Conservation (phyloP, 2,797 vertebrate genomes). For the Eulemur mongoz region DNA sequence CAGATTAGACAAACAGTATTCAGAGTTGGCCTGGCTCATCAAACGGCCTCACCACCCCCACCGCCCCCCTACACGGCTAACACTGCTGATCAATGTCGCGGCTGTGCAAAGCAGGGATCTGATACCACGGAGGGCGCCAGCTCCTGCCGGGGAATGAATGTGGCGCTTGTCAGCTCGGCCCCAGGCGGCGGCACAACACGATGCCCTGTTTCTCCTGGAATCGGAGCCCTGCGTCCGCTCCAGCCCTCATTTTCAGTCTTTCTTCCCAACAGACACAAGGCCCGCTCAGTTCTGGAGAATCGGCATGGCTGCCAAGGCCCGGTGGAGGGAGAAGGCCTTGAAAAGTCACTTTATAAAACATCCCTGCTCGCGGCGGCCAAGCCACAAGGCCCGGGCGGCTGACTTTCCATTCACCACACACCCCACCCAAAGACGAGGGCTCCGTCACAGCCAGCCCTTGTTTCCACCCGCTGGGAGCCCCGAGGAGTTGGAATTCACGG, state of each 20-base stretch:
- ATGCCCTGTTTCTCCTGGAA: constrained; percentile 55
- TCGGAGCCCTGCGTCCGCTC: not conserved
- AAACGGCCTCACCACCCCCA: fast-evolving
- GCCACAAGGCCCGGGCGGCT: not conserved
- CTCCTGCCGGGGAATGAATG: constrained; percentile 18
- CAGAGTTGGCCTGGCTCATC: not conserved
- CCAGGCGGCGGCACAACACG: not conserved
- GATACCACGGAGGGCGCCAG: not conserved
- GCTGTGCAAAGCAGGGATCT: not conserved
- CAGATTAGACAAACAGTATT: not conserved
- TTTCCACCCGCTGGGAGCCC: constrained; percentile 71
- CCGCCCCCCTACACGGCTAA: not conserved
- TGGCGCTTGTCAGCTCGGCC: constrained; percentile 19
- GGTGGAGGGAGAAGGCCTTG: constrained; percentile 38
- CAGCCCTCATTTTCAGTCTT: constrained; percentile 49
- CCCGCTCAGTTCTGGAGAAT: constrained; percentile 52
- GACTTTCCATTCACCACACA: constrained; percentile 33
- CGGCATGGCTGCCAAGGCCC: constrained; percentile 35
- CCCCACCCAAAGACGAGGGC: not conserved
- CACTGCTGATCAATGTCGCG: fast-evolving
- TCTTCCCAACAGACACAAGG: constrained; percentile 68
- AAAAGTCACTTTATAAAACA: constrained; percentile 67
- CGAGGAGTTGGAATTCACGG: constrained; percentile 53
- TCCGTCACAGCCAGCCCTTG: constrained; percentile 70
- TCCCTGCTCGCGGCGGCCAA: not conserved